Base-by-base conservation (phyloP, 2,888 invertebrate species). In the Achlya flavicornis region DNA sequence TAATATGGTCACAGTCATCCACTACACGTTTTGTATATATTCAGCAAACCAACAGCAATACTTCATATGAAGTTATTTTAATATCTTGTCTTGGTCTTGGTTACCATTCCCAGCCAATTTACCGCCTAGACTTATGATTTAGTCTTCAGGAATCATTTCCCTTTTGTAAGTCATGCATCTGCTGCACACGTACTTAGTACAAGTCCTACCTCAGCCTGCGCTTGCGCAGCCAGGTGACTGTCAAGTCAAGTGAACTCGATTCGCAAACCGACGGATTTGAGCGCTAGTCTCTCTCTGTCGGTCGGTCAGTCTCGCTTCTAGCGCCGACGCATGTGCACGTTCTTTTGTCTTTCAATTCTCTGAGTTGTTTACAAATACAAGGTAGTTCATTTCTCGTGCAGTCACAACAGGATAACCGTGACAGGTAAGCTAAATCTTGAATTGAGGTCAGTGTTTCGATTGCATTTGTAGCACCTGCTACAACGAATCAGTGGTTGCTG, bases 331-430 rank as follows among this genome's bases (percentile, higher is more conserved):
- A 78, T 70, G 81, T 78, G 82, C 86, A 87, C 90, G 91, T 82
- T 64, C 62, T 67, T 63, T 67, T 65, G 46, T 67, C 72, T 65
- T 71, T 66, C 65, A 67, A 63, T 74, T 66, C 58, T 65, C 46
- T 69, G 66, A 75, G 76, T 88, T 91, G 92, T 92, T 92, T 90
- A 91, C 88, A 89, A 89, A 88, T 87, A 87, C 73, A 84, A 85
- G 79, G 72, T 79, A 82, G 87, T 88, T 89, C 76, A 78, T 41
- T 60, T 60, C 78, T 81, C 77, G 76, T 74, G 81, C 79, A 78
- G 75, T 72, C 71, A 41, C 26, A 83, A 84, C 84, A 87, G 87
- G 88, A 91, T 88, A 87, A 81, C 76, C 82, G 83, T 85, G 85
- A 85, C 83, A 85, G 89, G 92, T 92, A 80, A 90, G 92, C 84